phyloP scores from a whole-genome alignment of 2,888 invertebrate genomes.

The Hirtodrosophila duncani region DNA sequence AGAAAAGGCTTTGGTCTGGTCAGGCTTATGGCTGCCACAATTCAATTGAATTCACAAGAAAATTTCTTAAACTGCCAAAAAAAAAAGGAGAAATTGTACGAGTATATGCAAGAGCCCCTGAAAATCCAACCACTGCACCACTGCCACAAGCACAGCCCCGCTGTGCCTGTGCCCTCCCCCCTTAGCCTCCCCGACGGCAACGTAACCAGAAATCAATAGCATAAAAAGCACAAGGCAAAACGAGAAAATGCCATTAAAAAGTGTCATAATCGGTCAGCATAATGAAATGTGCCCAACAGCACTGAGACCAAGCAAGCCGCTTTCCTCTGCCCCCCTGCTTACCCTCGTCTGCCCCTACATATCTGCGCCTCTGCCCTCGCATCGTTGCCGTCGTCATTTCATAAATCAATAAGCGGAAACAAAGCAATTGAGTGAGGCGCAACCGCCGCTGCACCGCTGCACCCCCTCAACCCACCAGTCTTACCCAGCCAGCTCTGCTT shows the following conservation, averaged over 20 bases:
- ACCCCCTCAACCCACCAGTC: background rate
- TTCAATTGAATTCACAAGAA: no score
- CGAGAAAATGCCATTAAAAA: slow-evolving; percentile 70
- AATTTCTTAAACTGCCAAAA: no score
- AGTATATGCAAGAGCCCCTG: no score
- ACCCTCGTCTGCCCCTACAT: background rate
- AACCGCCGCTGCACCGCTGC: background rate
- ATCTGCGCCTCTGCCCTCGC: background rate
- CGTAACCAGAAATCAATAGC: slow-evolving; percentile 63
- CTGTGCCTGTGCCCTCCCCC: background rate
- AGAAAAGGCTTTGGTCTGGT: slow-evolving; percentile 29
- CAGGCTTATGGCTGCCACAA: slow-evolving; percentile 41
- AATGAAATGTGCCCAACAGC: slow-evolving; percentile 40
- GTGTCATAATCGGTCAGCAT: slow-evolving; percentile 72
- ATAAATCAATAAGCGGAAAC: slow-evolving; percentile 66
- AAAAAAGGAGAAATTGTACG: no score
- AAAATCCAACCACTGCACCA: background rate
- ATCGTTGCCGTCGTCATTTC: slow-evolving; percentile 22
- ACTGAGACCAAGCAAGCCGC: slow-evolving; percentile 4
- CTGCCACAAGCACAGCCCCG: slow-evolving; percentile 1
- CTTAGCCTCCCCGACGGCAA: slow-evolving; percentile 10
- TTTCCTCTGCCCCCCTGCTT: background rate
- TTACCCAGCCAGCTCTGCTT: background rate
- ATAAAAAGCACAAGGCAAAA: slow-evolving; percentile 43
- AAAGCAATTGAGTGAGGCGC: slow-evolving; percentile 23